phyloP scores from a whole-genome alignment of 2,113 vertebrate species.

The Chiloscyllium plagiosum region DNA sequence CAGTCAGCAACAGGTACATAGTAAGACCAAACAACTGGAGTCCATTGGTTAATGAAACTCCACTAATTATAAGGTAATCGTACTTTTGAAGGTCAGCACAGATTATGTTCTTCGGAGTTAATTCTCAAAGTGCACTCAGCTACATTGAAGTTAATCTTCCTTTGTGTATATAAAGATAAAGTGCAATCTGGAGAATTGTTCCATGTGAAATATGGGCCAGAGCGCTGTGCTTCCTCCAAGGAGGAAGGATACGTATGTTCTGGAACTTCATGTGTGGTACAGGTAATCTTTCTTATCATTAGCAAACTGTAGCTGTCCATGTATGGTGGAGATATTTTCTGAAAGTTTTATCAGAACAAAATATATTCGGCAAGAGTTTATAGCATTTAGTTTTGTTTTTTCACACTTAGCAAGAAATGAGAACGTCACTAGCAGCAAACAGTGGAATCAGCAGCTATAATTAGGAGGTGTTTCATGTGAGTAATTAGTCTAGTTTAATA shows the following conservation, averaged over 20 bases:
- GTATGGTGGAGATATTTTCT: neutral
- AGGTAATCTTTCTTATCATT: constrained; percentile 46
- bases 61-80: constrained; percentile 56
- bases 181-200: constrained; percentile 36
- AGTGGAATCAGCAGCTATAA: neutral
- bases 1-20: neutral
- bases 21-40: neutral
- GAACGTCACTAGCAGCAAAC: neutral
- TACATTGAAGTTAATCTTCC: constrained; percentile 51
- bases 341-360: neutral
- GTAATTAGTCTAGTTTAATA: neutral
- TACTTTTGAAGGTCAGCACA: constrained; percentile 48
- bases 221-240: constrained; percentile 49
- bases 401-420: neutral
- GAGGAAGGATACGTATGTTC: constrained; percentile 50
- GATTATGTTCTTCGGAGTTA: constrained; percentile 57
- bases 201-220: constrained; percentile 53
- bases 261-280: constrained; percentile 56
- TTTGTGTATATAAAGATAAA: constrained; percentile 51
- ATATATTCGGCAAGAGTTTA: neutral
- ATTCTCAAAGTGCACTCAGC: constrained; percentile 55
- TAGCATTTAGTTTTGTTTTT: neutral
- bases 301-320: neutral
- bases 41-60: constrained; percentile 50
- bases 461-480: neutral